Evolutionary conservation across 1,140 invertebrate species (phyloP), one percentile per base, ranked within the genome.

Genomic region (Arion vulgaris): DNA sequence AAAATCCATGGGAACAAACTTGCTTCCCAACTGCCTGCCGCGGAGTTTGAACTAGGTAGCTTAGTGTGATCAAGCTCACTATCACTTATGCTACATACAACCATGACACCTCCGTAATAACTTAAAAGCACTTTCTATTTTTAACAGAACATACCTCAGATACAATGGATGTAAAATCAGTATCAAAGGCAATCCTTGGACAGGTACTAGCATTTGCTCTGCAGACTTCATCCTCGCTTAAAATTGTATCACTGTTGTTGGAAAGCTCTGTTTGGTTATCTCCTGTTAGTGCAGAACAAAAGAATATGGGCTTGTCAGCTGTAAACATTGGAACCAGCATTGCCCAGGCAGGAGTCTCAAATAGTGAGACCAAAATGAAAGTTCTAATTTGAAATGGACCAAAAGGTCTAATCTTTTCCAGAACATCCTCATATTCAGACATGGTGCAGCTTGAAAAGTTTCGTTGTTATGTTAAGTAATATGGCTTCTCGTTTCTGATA

Each of bases 331-430:
- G 90, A 19, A 90, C 77, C 13, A 91, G 81, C 89, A 91, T 90
- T 26, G 88, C 88, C 88, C 89, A 90, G 26, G 88, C 88, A 19
- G 90, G 88, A 7, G 87, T 87, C 71, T 91, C 90, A 86, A 90
- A 88, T 68, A 89, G 69, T 36, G 88, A 90, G 2, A 90, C 88
- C 15, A 90, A 78, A 7, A 91, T 68, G 81, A 91, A 91, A 1
- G 90, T 79, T 53, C 86, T 57, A 15, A 85, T 73, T 81, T 91
- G 90, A 71, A 84, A 89, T 39, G 85, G 85, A 28, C 90, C 90
- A 85, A 90, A 90, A 19, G 84, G 83, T 13, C 88, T 83, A 38
- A 90, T 78, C 34, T 89, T 49, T 53, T 85, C 53, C 32, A 91
- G 69, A 41, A 91, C 81, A 32, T 82, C 76, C 72, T 91, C 89